phyloP scores from a whole-genome alignment of 2,113 vertebrate species.

The human (Homo sapiens) region GRCh38 chr2:212208501-212209000 shows the following conservation, averaged over 20 bases:
- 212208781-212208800: background rate
- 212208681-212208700: slow-evolving; percentile 34
- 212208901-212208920: background rate
- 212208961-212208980: background rate
- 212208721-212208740: slow-evolving; percentile 58
- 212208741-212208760: slow-evolving; percentile 52
- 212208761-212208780: slow-evolving; percentile 60
- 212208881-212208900: background rate
- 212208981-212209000: background rate
- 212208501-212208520: slow-evolving; percentile 90
- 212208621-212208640: background rate
- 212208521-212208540: slow-evolving; percentile 92
- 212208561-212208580: slow-evolving; percentile 90
- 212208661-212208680: slow-evolving; percentile 12
- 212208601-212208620: background rate
- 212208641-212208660: slow-evolving; percentile 15
- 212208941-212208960: background rate
- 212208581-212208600: slow-evolving; percentile 82
- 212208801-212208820: background rate
- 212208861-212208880: background rate
- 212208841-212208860: background rate
- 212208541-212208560: slow-evolving; percentile 92
- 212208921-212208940: background rate
- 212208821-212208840: background rate
- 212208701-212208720: slow-evolving; percentile 35